Evolutionary conservation across 2,888 invertebrate genomes (phyloP).

Genomic region (Rosalia funebris): DNA sequence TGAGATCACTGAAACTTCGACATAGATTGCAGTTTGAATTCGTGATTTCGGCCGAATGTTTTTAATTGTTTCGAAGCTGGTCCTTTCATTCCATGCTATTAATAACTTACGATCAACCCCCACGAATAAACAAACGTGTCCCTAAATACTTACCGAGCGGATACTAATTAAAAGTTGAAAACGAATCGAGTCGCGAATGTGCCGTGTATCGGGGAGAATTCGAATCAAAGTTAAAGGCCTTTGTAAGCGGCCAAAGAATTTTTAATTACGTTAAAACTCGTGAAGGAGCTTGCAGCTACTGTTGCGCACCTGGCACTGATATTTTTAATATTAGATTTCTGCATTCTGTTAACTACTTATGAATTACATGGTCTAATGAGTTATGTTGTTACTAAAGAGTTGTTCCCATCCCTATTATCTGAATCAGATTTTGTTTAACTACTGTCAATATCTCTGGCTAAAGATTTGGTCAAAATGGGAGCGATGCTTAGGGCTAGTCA

Average conservation of each 20-base stretch:
- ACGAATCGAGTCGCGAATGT: not conserved
- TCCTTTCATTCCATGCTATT: slow-evolving; percentile 17
- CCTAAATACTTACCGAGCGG: slow-evolving; percentile 15
- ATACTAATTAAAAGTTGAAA: slow-evolving; percentile 22
- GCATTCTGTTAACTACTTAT: too few relatives aligned
- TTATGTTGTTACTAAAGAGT: too few relatives aligned
- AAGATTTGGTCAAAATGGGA: too few relatives aligned
- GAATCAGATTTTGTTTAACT: too few relatives aligned
- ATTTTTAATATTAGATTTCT: too few relatives aligned
- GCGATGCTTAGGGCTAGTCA: too few relatives aligned
- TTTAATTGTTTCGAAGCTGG: slow-evolving; percentile 16
- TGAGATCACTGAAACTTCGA: slow-evolving; percentile 38
- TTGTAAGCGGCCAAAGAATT: not conserved
- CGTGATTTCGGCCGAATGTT: slow-evolving; percentile 13
- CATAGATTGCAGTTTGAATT: slow-evolving; percentile 36
- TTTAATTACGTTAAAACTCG: not conserved
- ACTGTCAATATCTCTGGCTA: too few relatives aligned
- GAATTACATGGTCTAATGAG: too few relatives aligned
- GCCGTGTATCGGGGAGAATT: too few relatives aligned
- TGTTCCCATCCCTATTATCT: too few relatives aligned
- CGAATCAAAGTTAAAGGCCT: not conserved
- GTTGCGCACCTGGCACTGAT: too few relatives aligned
- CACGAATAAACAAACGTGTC: slow-evolving; percentile 25
- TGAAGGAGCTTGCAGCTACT: too few relatives aligned
- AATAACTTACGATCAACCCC: slow-evolving; percentile 11